A percentile compares a stretch with the other conserved stretches of the same genome.
Evolutionary conservation across 1,140 invertebrate species (phyloP).

Genomic region (Brachionus rubens): DNA sequence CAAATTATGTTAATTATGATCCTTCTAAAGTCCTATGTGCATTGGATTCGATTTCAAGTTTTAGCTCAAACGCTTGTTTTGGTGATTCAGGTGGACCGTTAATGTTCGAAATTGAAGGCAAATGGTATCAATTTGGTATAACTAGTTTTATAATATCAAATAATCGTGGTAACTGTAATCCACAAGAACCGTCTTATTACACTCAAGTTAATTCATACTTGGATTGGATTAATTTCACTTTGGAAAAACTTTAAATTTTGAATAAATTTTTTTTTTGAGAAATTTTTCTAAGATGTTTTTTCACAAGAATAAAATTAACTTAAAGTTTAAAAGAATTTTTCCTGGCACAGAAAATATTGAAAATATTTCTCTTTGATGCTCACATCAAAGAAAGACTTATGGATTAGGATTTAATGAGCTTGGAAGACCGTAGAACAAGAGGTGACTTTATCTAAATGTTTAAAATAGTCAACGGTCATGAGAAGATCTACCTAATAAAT

Average conservation of each 20-base stretch:
- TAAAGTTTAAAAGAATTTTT: no score
- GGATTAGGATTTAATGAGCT: no score
- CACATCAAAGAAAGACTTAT: no score
- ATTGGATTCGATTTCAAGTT: not conserved
- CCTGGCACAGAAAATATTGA: no score
- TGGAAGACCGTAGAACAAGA: no score
- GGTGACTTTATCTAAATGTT: no score
- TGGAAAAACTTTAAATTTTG: not conserved
- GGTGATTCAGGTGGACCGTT: conserved; percentile 32
- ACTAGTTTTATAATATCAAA: conserved; percentile 16
- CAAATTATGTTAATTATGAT: not conserved
- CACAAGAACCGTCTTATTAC: not conserved
- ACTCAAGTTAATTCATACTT: not conserved
- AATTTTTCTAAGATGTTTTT: no score
- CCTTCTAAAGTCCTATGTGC: not conserved
- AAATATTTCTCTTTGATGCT: no score
- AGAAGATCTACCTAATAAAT: no score
- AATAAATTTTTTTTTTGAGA: not conserved
- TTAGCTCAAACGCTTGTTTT: not conserved
- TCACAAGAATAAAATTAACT: no score
- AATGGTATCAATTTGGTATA: not conserved
- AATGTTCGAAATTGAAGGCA: not conserved
- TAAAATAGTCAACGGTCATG: no score
- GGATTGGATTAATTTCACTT: conserved; percentile 1
- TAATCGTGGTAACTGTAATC: not conserved